phyloP scores from a whole-genome alignment of 2,888 invertebrate species.

The Perizoma flavofasciatum region DNA sequence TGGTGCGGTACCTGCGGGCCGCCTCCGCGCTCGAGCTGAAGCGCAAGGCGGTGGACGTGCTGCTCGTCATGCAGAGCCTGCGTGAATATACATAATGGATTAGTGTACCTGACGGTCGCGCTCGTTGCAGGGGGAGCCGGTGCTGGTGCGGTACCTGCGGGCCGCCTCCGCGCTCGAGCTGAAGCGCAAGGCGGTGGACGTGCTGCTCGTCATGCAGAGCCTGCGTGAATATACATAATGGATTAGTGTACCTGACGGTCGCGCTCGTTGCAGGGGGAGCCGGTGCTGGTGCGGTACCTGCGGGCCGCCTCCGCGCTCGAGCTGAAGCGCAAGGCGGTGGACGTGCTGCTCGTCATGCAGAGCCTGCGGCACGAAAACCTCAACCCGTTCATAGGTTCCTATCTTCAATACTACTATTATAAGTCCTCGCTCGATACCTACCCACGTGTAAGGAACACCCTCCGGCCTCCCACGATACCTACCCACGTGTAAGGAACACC shows the following conservation, averaged over 20 bases:
- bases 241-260: too few relatives aligned
- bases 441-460: too few relatives aligned
- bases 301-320: constrained; percentile 85
- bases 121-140: constrained; percentile 90
- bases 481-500: too few relatives aligned
- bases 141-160: constrained; percentile 92
- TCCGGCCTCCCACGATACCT: too few relatives aligned
- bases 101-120: too few relatives aligned
- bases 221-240: constrained; percentile 55
- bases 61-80: constrained; percentile 91
- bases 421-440: too few relatives aligned
- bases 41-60: constrained; percentile 90
- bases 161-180: constrained; percentile 86
- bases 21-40: constrained; percentile 88
- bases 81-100: constrained; percentile 70
- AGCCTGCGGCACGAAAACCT: constrained; percentile 95
- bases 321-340: constrained; percentile 91
- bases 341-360: constrained; percentile 90
- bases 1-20: constrained; percentile 89
- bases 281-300: constrained; percentile 94
- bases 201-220: constrained; percentile 91
- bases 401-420: too few relatives aligned
- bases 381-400: constrained; percentile 90
- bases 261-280: constrained; percentile 87
- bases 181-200: constrained; percentile 91